Conservation (phyloP, 2,888 invertebrate genomes). For the Lamellibrachia satsuma region DNA sequence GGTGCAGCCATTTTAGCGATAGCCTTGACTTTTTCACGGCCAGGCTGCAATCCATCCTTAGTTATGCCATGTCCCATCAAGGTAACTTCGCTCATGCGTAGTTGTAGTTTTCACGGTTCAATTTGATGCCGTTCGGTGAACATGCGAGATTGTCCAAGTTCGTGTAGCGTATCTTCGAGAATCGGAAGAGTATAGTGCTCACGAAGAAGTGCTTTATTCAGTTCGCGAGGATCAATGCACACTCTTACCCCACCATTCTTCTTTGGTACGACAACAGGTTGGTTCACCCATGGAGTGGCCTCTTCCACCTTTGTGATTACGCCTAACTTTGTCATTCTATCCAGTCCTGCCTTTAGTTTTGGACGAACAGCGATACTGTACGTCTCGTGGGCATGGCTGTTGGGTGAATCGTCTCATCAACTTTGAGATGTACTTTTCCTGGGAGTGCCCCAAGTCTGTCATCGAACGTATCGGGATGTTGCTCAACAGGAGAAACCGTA, state of each 20-base stretch:
- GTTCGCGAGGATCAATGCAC: background rate
- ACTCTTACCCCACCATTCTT: background rate
- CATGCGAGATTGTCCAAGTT: slow-evolving; percentile 34
- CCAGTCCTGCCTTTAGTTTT: background rate
- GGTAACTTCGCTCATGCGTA: background rate
- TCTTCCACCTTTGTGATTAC: slow-evolving; percentile 37
- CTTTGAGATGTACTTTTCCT: background rate
- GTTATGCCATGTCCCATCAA: slow-evolving; percentile 40
- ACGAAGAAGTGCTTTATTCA: slow-evolving; percentile 33
- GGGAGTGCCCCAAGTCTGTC: background rate
- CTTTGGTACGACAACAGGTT: slow-evolving; percentile 31
- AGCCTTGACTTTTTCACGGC: slow-evolving; percentile 39
- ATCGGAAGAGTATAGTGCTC: slow-evolving; percentile 40
- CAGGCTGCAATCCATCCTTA: slow-evolving; percentile 34
- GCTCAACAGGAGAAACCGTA: background rate
- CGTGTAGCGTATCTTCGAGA: slow-evolving; percentile 42
- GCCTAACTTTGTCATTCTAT: slow-evolving; percentile 14
- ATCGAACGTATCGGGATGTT: background rate
- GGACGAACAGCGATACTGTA: background rate
- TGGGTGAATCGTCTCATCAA: background rate
- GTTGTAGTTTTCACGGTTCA: background rate
- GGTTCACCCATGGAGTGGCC: slow-evolving; percentile 44
- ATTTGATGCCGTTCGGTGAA: slow-evolving; percentile 35
- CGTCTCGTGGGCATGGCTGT: background rate
- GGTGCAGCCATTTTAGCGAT: slow-evolving; percentile 38